These are phyloP conservation scores for Nanorana parkeri DNA, from an alignment of 2,113 vertebrate genomes.

Conservation along the genomic window DNA sequence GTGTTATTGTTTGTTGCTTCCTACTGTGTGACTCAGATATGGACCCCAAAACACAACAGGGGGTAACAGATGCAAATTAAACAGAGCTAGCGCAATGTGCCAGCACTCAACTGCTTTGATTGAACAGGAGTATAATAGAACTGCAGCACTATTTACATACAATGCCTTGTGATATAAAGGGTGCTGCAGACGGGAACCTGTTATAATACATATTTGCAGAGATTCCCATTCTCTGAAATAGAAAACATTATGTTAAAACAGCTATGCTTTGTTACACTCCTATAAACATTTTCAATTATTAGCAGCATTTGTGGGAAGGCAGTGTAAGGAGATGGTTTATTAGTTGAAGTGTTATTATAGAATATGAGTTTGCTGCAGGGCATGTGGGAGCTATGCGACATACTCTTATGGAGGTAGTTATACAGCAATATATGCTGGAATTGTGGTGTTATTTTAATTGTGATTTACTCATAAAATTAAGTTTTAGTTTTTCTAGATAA, in stretches of 20 bases:
- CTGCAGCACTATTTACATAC: background rate
- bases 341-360: slow-evolving; percentile 40
- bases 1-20: slow-evolving; percentile 36
- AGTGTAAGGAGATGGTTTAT: slow-evolving; percentile 42
- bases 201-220: background rate
- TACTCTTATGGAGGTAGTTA: slow-evolving; percentile 33
- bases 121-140: slow-evolving; percentile 6
- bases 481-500: background rate
- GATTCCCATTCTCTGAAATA: slow-evolving; percentile 15
- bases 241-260: slow-evolving; percentile 29
- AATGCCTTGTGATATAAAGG: slow-evolving; percentile 1
- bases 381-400: slow-evolving; percentile 1
- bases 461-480: slow-evolving; percentile 35
- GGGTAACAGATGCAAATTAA: slow-evolving; percentile 30
- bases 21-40: slow-evolving; percentile 42
- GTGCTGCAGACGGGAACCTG: slow-evolving; percentile 1
- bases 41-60: slow-evolving; percentile 41
- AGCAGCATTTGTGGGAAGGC: slow-evolving; percentile 22
- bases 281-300: slow-evolving; percentile 48
- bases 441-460: slow-evolving; percentile 15
- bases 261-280: slow-evolving; percentile 33
- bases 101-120: slow-evolving; percentile 10
- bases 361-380: slow-evolving; percentile 21
- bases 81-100: slow-evolving; percentile 16
- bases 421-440: slow-evolving; percentile 2